Base-by-base conservation (phyloP, 2,113 vertebrate genomes). In the Reinhardtius hippoglossoides region DNA sequence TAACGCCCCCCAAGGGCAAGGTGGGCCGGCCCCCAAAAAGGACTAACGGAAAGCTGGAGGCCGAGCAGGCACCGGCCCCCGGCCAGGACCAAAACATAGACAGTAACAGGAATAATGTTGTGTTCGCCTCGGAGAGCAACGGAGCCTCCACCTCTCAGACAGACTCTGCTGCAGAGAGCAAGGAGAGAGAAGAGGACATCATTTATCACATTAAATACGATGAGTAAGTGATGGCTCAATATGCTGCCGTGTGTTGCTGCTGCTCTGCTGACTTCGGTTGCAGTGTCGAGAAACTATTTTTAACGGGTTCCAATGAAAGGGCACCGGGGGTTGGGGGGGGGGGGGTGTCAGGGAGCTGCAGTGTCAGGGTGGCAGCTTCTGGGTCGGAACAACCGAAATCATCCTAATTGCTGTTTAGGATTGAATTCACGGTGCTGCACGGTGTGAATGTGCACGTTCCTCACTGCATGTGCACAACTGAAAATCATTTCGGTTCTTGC, bases 151-250 rank as follows among this genome's bases (percentile, higher is more conserved):
- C 97, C 63, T 98, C 98, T 94, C 95, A 96, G 69, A 96, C 95
- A 73, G 96, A 96, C 92, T 95, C 82, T 55, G 60, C 83, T 0
- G 15, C 76, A 20, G 90, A 89, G 44, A 72, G 18, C 85, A 92
- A 88, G 81, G 87, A 95, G 90, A 87, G 78, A 88, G 90, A 90
- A 88, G 95, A 97, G 90, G 96, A 97, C 77, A 89, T 95, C 90
- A 88, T 95, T 92, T 99, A 99, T 95, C 97, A 95, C 95, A 99
- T 99, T 94, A 96, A 97, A 96, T 99, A 99, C 2, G 98, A 99
- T 82, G 98, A 99, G 98, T 99, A 98, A 98, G 98, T 99, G 64
- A 68, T 16, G 71, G 10, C 63, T 74, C 40, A 10, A 57, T 77
- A 18, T 69, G 40, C 48, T n/a, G 46, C n/a, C 21, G 68, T 20